Percentiles rank a stretch among this genome's conserved stretches.
Conservation (phyloP, 2,888 invertebrate species). For the Acanthosepion lycidas region DNA sequence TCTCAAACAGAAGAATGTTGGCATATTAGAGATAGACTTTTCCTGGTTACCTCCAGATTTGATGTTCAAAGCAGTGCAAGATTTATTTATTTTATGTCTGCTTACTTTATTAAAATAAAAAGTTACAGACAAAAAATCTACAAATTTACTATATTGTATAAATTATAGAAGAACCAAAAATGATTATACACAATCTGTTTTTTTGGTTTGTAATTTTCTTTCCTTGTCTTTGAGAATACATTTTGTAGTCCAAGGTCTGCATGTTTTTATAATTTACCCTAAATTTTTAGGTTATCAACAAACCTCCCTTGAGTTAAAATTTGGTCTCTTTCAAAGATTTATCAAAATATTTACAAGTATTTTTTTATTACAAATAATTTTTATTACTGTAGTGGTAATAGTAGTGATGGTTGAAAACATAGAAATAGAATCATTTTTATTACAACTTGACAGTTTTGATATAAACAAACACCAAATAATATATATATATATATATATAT, state of each 20-base stretch:
- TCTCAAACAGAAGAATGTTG: no score
- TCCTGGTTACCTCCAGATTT: no score
- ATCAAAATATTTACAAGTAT: not conserved
- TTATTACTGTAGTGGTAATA: not conserved
- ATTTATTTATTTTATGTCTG: no score
- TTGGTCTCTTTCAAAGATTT: not conserved
- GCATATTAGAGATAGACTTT: no score
- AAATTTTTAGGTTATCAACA: not conserved
- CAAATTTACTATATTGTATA: no score
- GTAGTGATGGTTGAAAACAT: not conserved
- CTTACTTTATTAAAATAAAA: no score
- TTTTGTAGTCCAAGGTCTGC: not conserved
- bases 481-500: not conserved
- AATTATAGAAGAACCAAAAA: not conserved
- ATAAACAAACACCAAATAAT: not conserved
- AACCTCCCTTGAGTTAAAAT: not conserved
- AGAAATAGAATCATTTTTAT: not conserved
- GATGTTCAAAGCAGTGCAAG: no score
- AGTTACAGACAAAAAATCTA: no score
- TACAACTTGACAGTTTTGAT: not conserved
- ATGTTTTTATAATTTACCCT: not conserved
- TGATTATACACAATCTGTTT: not conserved
- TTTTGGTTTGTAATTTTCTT: not conserved
- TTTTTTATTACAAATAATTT: not conserved
- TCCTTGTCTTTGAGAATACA: not conserved